Evolutionary conservation across 2,113 vertebrate species (phyloP).

Genomic region (Platichthys stellatus): DNA sequence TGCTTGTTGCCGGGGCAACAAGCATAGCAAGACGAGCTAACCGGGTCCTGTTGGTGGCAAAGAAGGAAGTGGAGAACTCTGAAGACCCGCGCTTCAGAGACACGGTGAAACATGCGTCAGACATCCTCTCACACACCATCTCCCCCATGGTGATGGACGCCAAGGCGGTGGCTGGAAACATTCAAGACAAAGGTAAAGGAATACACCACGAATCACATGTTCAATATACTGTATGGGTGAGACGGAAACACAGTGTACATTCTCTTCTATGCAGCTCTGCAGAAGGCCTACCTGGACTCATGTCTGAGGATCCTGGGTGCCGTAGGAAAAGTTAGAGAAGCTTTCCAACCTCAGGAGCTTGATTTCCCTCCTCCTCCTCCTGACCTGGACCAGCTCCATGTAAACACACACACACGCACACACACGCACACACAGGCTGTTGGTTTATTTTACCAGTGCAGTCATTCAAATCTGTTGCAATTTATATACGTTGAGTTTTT

Average conservation of each 20-base stretch:
- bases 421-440: too few species aligned
- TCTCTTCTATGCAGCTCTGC: slow-evolving; percentile 83
- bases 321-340: slow-evolving; percentile 97
- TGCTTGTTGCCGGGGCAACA: slow-evolving; percentile 97
- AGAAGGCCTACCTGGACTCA: slow-evolving; percentile 97
- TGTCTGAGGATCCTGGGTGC: slow-evolving; percentile 94
- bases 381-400: slow-evolving; percentile 94
- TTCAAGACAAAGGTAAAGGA: slow-evolving; percentile 93
- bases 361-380: slow-evolving; percentile 98
- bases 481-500: too few species aligned
- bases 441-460: too few species aligned
- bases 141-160: slow-evolving; percentile 99
- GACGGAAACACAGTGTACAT: not conserved
- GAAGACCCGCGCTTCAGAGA: slow-evolving; percentile 97
- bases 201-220: not conserved
- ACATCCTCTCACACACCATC: slow-evolving; percentile 94
- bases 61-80: slow-evolving; percentile 96
- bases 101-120: slow-evolving; percentile 94
- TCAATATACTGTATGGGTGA: not conserved
- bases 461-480: too few species aligned
- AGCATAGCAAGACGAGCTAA: slow-evolving; percentile 98
- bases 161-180: slow-evolving; percentile 98
- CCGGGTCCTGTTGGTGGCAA: slow-evolving; percentile 94
- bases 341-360: slow-evolving; percentile 96
- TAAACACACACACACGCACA: slow-evolving; percentile 71